Percentiles rank a stretch among this genome's conserved stretches.
phyloP scores from a whole-genome alignment of 2,888 invertebrate species.

The Molanna angustata region DNA sequence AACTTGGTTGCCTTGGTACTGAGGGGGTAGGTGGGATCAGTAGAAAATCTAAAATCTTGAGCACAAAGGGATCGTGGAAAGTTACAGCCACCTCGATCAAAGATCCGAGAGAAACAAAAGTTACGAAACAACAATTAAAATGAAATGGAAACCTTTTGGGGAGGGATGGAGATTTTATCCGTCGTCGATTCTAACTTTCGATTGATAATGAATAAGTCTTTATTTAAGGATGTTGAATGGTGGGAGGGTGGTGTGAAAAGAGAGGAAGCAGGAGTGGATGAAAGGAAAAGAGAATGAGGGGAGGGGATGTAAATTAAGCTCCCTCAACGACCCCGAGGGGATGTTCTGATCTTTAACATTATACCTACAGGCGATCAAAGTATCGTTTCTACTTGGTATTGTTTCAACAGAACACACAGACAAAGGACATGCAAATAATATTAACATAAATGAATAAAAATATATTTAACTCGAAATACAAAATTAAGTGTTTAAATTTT shows the following conservation, averaged over 20 bases:
- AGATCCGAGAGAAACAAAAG: too few species aligned
- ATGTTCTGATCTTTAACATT: conserved; percentile 22
- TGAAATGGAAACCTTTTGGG: too few species aligned
- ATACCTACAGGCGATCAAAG: conserved; percentile 19
- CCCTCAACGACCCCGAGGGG: conserved; percentile 21
- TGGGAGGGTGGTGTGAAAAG: conserved; percentile 14
- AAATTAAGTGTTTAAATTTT: too few species aligned
- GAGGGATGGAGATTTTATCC: too few species aligned
- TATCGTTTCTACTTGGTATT: conserved; percentile 17
- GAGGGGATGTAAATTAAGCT: conserved; percentile 22
- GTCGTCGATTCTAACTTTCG: background rate
- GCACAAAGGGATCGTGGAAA: too few species aligned
- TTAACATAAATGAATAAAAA: background rate
- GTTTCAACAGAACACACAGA: conserved; percentile 12
- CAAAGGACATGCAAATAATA: too few species aligned
- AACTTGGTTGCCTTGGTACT: conserved; percentile 30
- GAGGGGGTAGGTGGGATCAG: conserved; percentile 16
- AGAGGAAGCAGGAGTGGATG: conserved; percentile 2
- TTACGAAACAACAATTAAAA: too few species aligned
- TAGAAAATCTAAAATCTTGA: conserved; percentile 7
- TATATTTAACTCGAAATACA: background rate
- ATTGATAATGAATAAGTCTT: conserved; percentile 12
- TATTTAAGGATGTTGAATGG: conserved; percentile 13
- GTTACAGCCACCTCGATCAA: too few species aligned
- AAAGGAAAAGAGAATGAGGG: conserved; percentile 1